These are phyloP conservation scores for Eurytoma adleriae DNA, from an alignment of 2,888 invertebrate genomes.

Conservation along the genomic window DNA sequence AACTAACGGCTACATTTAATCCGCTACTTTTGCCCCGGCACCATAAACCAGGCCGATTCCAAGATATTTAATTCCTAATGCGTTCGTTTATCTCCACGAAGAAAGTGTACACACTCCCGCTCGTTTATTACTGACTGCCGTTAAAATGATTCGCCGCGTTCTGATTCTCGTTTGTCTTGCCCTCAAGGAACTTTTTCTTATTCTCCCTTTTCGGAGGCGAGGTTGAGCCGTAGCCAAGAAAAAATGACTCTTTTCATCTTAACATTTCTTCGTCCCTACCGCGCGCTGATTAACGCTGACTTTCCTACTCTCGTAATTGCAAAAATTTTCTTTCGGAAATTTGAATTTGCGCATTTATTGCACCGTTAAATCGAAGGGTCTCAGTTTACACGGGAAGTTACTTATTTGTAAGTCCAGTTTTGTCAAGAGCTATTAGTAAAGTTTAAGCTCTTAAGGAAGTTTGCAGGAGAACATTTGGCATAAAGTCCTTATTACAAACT, in stretches of 20 bases:
- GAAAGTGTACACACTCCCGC: neutral
- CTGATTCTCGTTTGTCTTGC: slow-evolving; percentile 14
- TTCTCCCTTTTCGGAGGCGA: neutral
- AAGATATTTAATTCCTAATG: neutral
- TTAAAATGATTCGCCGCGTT: slow-evolving; percentile 15
- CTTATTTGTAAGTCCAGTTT: no score
- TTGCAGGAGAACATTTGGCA: no score
- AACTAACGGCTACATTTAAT: neutral
- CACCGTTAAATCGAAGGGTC: no score
- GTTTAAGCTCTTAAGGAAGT: no score
- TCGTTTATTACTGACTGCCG: neutral
- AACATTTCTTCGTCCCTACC: no score
- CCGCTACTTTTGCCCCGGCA: neutral
- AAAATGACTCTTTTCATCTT: neutral
- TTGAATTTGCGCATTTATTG: no score
- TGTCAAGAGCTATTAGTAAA: no score
- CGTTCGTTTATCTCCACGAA: neutral
- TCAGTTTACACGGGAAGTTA: no score
- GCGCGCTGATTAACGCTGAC: no score
- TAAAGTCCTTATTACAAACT: no score
- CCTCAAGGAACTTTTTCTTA: neutral
- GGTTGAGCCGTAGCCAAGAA: neutral
- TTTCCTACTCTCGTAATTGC: no score
- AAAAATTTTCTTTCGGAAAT: no score
- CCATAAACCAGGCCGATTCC: neutral